phyloP scores from a whole-genome alignment of 2,888 invertebrate genomes.

The Meganola albula region DNA sequence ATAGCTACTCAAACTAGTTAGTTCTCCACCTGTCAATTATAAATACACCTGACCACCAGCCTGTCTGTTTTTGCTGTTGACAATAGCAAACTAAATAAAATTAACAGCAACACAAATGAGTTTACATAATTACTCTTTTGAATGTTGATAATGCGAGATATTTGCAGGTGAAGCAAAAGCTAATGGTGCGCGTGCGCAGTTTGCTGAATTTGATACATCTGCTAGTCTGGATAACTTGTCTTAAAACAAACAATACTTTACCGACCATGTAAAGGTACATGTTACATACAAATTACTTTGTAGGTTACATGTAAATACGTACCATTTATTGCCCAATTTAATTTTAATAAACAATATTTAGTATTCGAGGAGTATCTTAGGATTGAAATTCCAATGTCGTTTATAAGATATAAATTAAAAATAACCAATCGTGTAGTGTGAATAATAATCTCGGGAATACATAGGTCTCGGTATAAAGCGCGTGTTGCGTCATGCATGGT shows the following conservation, averaged over 20 bases:
- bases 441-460: constrained; percentile 52
- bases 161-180: constrained; percentile 31
- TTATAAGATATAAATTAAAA: constrained; percentile 41
- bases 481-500: constrained; percentile 67
- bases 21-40: constrained; percentile 24
- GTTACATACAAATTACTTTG: too few species aligned
- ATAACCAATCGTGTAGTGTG: constrained; percentile 45
- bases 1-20: constrained; percentile 24
- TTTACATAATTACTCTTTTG: constrained; percentile 35
- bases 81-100: constrained; percentile 23
- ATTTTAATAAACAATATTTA: constrained; percentile 10
- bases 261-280: too few species aligned
- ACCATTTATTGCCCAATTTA: constrained; percentile 16
- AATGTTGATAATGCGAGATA: constrained; percentile 27
- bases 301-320: too few species aligned
- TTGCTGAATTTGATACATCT: constrained; percentile 28
- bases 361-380: constrained; percentile 12
- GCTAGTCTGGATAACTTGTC: constrained; percentile 10
- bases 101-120: constrained; percentile 28
- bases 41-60: constrained; percentile 21
- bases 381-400: constrained; percentile 31
- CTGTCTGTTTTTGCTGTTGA: constrained; percentile 17
- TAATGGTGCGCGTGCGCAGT: constrained; percentile 28
- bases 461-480: constrained; percentile 43
- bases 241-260: too few species aligned